Percentiles rank a stretch among this genome's conserved stretches.
Evolutionary conservation across 2,113 vertebrate genomes (phyloP).

Genomic region (Chloropsis cyanopogon): DNA sequence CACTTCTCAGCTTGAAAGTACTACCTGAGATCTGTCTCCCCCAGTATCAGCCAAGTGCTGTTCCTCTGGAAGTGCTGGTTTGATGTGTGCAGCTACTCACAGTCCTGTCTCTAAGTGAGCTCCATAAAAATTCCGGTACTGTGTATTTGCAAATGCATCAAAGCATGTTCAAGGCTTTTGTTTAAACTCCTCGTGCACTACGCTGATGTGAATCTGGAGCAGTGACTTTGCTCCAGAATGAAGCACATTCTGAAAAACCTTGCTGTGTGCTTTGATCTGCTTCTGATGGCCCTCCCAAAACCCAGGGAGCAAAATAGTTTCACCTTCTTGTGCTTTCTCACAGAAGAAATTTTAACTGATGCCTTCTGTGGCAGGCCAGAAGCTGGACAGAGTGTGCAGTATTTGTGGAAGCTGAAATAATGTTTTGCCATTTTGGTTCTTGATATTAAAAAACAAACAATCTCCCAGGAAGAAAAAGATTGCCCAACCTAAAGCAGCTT

Average conservation of each 20-base stretch:
- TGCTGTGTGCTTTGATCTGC: not conserved
- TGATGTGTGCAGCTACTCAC: not conserved
- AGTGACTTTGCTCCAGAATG: not conserved
- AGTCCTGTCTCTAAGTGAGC: not conserved
- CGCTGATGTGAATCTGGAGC: not conserved
- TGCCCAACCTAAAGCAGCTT: slow-evolving; percentile 53
- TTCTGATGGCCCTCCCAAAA: not conserved
- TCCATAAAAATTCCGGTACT: not conserved
- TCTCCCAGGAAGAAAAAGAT: not conserved
- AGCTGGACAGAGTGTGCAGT: not conserved
- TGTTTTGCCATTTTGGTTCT: slow-evolving; percentile 4
- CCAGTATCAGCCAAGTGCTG: not conserved
- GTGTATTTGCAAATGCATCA: not conserved
- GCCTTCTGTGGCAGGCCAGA: not conserved
- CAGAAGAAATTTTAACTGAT: not conserved
- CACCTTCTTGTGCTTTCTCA: not conserved
- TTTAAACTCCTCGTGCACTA: not conserved
- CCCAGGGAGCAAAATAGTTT: not conserved
- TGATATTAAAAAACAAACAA: slow-evolving; percentile 9
- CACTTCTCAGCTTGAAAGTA: not conserved
- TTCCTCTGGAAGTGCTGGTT: not conserved
- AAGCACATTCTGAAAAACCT: not conserved
- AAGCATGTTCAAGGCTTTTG: not conserved
- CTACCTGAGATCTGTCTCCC: not conserved
- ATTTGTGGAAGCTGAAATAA: not conserved